Base-by-base conservation (phyloP, 1,140 invertebrate species). In the Lepidurus couesii region DNA sequence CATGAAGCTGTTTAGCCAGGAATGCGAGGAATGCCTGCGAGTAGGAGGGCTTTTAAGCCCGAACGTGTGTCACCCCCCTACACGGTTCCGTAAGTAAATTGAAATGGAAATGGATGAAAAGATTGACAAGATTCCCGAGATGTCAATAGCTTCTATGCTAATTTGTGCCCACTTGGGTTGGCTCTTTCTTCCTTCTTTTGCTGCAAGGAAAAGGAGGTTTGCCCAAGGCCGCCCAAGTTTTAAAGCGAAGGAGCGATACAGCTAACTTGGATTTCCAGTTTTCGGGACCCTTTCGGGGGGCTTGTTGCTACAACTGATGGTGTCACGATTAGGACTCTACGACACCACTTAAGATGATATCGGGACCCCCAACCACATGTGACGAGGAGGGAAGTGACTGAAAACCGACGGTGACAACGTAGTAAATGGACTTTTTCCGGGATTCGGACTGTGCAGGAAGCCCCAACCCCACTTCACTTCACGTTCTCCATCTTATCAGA, bases 81-180 rank as follows among this genome's bases (percentile, higher is more conserved):
- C 53, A 65, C 53, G 53, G 53, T 10, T 21, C 45, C 13, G 53
- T 65, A 21, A 65, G 53, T 21, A 65, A 65, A 65, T 65, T 65
- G 53, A 65, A 65, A 65, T 65, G 53, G 53, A 65, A 65, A 65
- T 65, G 53, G 53, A 65, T 65, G 21, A 65, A 47, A 65, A 65
- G 53, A 65, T 65, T 65, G 53, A 65, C 53, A 65, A 16, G 53
- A 65, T 65, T 65, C 3, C 53, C 53, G 21, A 65, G 53, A 65
- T 65, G 53, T 65, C 53, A 65, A 65, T 65, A 65, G 53, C 53
- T 65, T 65, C 53, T 65, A 65, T 65, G 53, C 53, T 65, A 65
- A 65, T 65, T 65, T 65, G 53, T 65, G 21, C 16, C 53, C 53
- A 65, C n/a, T 65, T 65, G 53, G 53, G 4, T 21, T 65, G n/a